Base-by-base conservation (phyloP, 2,888 invertebrate species). In the Chloromyia formosa region DNA sequence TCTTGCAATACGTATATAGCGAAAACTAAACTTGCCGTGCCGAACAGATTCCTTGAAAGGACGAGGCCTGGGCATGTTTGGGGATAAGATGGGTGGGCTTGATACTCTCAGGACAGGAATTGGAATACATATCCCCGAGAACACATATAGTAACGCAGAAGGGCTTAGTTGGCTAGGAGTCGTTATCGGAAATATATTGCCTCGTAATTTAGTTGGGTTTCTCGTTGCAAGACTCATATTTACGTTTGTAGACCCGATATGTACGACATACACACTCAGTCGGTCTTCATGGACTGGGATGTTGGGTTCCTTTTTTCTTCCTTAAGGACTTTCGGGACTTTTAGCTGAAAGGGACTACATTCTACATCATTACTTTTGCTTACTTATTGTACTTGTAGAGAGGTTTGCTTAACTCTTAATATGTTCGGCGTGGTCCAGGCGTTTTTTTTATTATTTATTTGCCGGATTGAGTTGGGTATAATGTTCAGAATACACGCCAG, bases 171-270 rank as follows among this genome's bases (percentile, higher is more conserved):
- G 49, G 66, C 42, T 66, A 14, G 20, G 23, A 71, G 22, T 73
- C 68, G 76, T 76, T 76, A 76, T 74, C 76, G 71, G 74, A 73
- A 76, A 76, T 74, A 76, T 76, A 76, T 76, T 71, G 74, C 76
- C 74, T 74, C 74, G 74, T 76, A 76, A 76, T 76, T 76, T 69
- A 76, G 74, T 71, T 71, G n/a, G 71, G 40, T 16, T 35, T 40
- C 18, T 56, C 18, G 56, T 56, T 56, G 56, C 18, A 9, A 18
- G 16, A 22, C 56, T 56, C 20, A 20, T 20, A 10, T 14, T 16
- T 14, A 53, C 16, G 53, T 14, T n/a, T 53, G 16, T 53, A 3
- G 4, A 10, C n/a, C 16, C 10, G 16, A 3, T 56, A 2, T 18
- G 10, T 56, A 20, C 18, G n/a, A 56, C 20, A 20, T 1, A n/a